Evolutionary conservation across 2,113 vertebrate genomes (phyloP).

Genomic region (Ophthalmolycus amberensis): DNA sequence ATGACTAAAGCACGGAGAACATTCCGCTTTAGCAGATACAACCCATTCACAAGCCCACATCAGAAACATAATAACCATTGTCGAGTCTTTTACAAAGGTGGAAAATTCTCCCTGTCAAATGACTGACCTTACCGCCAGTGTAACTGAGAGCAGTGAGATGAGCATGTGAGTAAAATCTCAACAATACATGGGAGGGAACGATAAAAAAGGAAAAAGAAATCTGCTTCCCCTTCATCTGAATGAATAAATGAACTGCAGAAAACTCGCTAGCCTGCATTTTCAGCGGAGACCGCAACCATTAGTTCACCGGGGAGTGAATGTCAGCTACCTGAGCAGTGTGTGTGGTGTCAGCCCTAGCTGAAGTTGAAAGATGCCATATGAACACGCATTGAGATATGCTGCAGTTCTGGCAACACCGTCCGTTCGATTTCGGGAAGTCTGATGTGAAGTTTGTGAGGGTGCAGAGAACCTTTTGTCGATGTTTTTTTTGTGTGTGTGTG

Average conservation of each 20-base stretch:
- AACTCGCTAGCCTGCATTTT: conserved; percentile 53
- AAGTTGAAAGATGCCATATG: conserved; percentile 41
- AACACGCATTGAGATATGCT: conserved; percentile 10
- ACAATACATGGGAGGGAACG: conserved; percentile 25
- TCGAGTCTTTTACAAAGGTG: neutral
- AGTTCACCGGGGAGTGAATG: conserved; percentile 58
- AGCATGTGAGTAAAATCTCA: conserved; percentile 41
- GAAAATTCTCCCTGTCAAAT: conserved; percentile 1
- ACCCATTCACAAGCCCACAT: conserved; percentile 37
- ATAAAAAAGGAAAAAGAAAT: neutral
- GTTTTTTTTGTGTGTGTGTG: neutral
- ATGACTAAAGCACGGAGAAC: conserved; percentile 11
- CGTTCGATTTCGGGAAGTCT: conserved; percentile 28
- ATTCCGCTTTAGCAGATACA: conserved; percentile 16
- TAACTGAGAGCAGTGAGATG: conserved; percentile 10
- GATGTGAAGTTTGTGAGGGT: conserved; percentile 31
- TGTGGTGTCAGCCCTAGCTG: conserved; percentile 41
- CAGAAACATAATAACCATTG: neutral
- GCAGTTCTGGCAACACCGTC: conserved; percentile 21
- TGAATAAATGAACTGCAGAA: conserved; percentile 60
- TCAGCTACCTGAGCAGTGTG: conserved; percentile 53
- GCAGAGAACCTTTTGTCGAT: conserved; percentile 15
- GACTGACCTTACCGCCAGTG: conserved; percentile 31
- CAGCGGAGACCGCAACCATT: conserved; percentile 50
- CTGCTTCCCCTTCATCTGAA: conserved; percentile 48